A percentile compares a stretch with the other conserved stretches of the same genome.
Evolutionary conservation across 2,888 invertebrate genomes (phyloP).

Genomic region (Periphyllus acericola): DNA sequence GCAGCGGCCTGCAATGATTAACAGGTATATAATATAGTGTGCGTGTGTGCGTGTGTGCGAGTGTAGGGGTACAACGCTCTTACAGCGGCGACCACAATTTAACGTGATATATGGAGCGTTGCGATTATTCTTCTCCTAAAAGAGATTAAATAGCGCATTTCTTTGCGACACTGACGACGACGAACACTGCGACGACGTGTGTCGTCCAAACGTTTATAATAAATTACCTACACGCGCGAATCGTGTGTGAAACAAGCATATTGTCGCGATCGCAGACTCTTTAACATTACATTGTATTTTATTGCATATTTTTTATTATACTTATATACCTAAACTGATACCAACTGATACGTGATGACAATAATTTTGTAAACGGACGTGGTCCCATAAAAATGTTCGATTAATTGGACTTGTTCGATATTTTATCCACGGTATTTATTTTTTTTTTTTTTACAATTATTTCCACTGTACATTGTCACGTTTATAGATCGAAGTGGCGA

Average conservation of each 20-base stretch:
- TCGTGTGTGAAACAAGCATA: background rate
- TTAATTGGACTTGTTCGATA: background rate
- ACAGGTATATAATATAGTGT: background rate
- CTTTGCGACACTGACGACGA: slow-evolving; percentile 1
- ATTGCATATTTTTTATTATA: too few species aligned
- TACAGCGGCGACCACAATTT: background rate
- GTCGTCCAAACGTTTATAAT: slow-evolving; percentile 16
- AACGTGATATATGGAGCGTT: slow-evolving; percentile 40
- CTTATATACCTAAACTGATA: background rate
- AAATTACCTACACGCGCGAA: background rate
- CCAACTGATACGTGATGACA: background rate
- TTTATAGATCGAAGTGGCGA: too few species aligned
- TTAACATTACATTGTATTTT: background rate
- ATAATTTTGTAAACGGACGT: background rate
- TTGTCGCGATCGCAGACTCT: background rate
- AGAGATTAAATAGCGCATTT: slow-evolving; percentile 30
- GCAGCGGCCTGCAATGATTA: background rate
- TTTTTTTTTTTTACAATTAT: background rate
- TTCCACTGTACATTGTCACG: too few species aligned
- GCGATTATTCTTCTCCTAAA: slow-evolving; percentile 25
- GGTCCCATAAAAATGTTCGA: background rate
- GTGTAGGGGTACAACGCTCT: background rate
- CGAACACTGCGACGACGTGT: background rate
- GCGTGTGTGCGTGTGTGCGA: background rate
- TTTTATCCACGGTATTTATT: background rate